Evolutionary conservation across 2,888 invertebrate genomes (phyloP), one percentile per base, ranked within the genome.

Genomic region (Taenaris catops): DNA sequence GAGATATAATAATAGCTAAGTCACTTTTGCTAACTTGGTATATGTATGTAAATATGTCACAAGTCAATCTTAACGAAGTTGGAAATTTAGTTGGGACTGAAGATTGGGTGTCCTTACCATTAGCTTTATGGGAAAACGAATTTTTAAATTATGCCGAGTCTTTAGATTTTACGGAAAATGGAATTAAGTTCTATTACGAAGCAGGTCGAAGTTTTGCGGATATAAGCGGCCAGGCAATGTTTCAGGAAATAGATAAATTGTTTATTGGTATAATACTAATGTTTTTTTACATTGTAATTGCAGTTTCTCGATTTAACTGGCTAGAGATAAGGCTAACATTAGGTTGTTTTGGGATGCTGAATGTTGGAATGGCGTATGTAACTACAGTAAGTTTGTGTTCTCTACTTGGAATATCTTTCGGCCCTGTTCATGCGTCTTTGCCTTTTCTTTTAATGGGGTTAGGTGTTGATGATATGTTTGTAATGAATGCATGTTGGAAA

Each of bases 381-480:
- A 89, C 91, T 16, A 90, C 93, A 1, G 89, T 92, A 34, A 92
- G 94, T 29, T 65, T 94, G 58, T 94, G 94, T 57, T 92, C 94
- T 1, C 63, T 91, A 4, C 60, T 93, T 36, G 92, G 92, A 3
- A 83, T 94, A 17, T 89, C 92, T 14, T 95, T 93, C 65, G 94
- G 95, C 1, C 95, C 95, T 0, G 92, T 95, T 0, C 95, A 96
- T 65, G 92, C 93, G 4, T 93, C 94, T 6, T 72, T 95, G 41
- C 95, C 95, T 3, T 95, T 96, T 70, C 84, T 96, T 38, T 65
- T 96, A 7, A 91, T 95, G 89, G 95, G 95, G 42, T 88, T 94
- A 49, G 92, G 93, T 17, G 91, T 95, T 10, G 95, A 95, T 55
- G 95, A 96, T 59, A 94, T 95, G 90, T 95, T 96, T 70, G 94